A percentile compares a stretch with the other conserved stretches of the same genome.
phyloP scores from a whole-genome alignment of 2,888 invertebrate species.

The Nematopogon swammerdamellus region DNA sequence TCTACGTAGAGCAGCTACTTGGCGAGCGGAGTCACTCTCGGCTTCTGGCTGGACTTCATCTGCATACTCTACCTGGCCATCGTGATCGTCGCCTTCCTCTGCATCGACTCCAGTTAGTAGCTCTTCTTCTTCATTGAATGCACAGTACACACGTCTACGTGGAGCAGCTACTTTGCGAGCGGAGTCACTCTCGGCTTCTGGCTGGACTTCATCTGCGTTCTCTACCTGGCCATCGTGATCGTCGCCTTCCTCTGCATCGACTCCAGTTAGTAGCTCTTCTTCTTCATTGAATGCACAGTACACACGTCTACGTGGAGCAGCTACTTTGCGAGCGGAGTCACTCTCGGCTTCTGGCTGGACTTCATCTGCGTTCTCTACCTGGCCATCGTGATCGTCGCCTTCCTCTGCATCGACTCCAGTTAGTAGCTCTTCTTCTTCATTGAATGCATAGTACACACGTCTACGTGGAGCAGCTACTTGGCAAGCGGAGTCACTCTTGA shows the following conservation, averaged over 20 bases:
- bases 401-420: no score
- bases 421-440: no score
- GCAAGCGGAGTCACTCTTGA: no score
- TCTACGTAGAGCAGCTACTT: slow-evolving; percentile 72
- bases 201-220: slow-evolving; percentile 60
- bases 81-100: slow-evolving; percentile 66
- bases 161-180: slow-evolving; percentile 52
- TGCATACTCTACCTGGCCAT: slow-evolving; percentile 66
- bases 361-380: slow-evolving; percentile 10
- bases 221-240: slow-evolving; percentile 56
- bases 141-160: slow-evolving; percentile 40
- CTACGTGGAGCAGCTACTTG: no score
- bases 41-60: slow-evolving; percentile 73
- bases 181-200: slow-evolving; percentile 62
- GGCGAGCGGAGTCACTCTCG: slow-evolving; percentile 67
- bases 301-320: slow-evolving; percentile 61
- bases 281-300: no score
- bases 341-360: slow-evolving; percentile 64
- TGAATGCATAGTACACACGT: no score
- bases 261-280: not conserved
- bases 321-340: slow-evolving; percentile 47
- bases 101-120: slow-evolving; percentile 51
- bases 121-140: slow-evolving; percentile 36
- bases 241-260: slow-evolving; percentile 46
- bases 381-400: no score